Percentiles rank a stretch among this genome's conserved stretches.
Conservation (phyloP, 2,797 vertebrate genomes). For the Acomys russatus region DNA sequence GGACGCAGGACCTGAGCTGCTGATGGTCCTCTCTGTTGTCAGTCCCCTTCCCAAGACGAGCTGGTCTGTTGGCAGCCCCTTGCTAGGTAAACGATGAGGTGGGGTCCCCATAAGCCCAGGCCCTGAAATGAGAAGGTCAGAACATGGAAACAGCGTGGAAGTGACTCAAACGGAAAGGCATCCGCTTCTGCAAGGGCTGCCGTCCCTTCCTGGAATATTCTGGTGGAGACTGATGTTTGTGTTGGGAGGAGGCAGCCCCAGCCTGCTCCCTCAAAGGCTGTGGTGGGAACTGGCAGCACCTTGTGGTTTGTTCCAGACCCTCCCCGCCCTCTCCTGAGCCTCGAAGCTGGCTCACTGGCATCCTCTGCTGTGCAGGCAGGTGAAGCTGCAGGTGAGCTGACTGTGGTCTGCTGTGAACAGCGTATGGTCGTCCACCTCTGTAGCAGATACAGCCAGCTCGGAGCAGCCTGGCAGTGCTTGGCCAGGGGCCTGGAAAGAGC, state of each 20-base stretch:
- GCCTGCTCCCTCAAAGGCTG: neutral
- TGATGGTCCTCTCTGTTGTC: neutral
- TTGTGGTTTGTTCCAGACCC: neutral
- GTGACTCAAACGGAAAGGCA: conserved; percentile 67
- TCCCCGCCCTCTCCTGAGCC: rapidly evolving
- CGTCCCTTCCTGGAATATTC: conserved; percentile 57
- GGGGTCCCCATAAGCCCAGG: conserved; percentile 39
- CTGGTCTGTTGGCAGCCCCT: conserved; percentile 34
- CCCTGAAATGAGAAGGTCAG: conserved; percentile 56
- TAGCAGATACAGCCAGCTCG: conserved; percentile 44
- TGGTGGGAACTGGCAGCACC: neutral
- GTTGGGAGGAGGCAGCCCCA: conserved; percentile 1
- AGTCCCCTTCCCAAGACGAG: conserved; percentile 27
- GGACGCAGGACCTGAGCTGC: neutral
- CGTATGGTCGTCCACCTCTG: neutral
- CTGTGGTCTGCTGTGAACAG: rapidly evolving
- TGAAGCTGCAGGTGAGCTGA: rapidly evolving
- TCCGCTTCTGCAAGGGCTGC: conserved; percentile 22
- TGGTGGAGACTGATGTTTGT: conserved; percentile 65
- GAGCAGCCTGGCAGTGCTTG: conserved; percentile 75
- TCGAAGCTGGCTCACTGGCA: neutral
- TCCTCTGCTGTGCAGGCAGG: neutral
- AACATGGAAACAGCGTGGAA: neutral
- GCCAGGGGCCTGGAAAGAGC: conserved; percentile 84
- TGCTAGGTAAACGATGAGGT: neutral